Conservation (phyloP, 2,113 vertebrate species). For the Carassius gibelio region DNA sequence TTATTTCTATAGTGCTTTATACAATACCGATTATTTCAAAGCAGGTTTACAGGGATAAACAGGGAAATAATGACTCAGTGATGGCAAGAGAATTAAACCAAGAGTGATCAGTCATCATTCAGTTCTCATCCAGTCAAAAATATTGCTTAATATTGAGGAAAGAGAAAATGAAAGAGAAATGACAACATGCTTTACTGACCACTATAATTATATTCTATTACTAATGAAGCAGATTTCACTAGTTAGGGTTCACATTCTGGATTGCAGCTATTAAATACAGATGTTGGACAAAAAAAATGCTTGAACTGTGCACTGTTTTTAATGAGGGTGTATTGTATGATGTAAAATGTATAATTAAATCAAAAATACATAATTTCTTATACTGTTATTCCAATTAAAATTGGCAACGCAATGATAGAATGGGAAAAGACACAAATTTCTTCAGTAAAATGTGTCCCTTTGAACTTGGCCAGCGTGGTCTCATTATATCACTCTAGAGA, state of each 20-base stretch:
- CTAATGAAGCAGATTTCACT: background rate
- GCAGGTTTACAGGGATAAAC: no score
- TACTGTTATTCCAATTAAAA: background rate
- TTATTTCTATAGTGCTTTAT: no score
- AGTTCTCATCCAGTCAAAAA: no score
- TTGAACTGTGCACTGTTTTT: background rate
- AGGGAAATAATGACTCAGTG: no score
- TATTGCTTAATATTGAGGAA: no score
- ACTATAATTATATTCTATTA: background rate
- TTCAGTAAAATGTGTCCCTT: background rate
- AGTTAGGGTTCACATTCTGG: background rate
- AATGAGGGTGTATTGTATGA: background rate
- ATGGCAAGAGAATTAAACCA: no score
- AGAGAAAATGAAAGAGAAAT: no score
- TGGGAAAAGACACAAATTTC: background rate
- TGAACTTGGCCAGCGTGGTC: background rate
- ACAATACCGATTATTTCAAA: no score
- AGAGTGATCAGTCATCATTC: no score
- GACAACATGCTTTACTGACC: background rate
- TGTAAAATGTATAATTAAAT: background rate
- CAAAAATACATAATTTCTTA: background rate
- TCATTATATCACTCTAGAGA: slow-evolving; percentile 1
- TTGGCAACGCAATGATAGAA: background rate
- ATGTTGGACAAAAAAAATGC: no score
- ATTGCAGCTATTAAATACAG: background rate